These are phyloP conservation scores for Formica aserva DNA, from an alignment of 2,888 invertebrate species.

Conservation along the genomic window DNA sequence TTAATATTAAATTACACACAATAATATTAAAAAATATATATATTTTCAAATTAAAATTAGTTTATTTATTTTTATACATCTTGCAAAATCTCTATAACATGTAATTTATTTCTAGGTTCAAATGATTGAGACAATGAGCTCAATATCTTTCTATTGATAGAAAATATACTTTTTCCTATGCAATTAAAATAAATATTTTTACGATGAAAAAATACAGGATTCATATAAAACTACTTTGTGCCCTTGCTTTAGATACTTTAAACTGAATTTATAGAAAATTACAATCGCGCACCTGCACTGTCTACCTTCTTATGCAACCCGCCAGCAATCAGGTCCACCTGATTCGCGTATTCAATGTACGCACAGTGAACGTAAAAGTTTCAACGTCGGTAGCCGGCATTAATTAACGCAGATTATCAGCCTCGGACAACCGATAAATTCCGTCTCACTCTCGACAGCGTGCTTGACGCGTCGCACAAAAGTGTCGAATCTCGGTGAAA, in stretches of 20 bases:
- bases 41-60: background rate
- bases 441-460: conserved; percentile 29
- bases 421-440: conserved; percentile 50
- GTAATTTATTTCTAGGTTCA: background rate
- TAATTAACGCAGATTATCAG: conserved; percentile 45
- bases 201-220: background rate
- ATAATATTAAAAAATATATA: background rate
- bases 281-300: conserved; percentile 53
- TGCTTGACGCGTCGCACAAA: conserved; percentile 45
- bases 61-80: background rate
- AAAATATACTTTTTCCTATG: background rate
- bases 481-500: conserved; percentile 46
- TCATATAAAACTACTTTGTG: background rate
- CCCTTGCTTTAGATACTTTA: conserved; percentile 3
- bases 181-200: conserved; percentile 4
- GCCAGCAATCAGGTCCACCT: conserved; percentile 51
- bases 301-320: conserved; percentile 31
- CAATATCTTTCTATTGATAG: background rate
- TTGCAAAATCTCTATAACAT: background rate
- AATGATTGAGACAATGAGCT: background rate
- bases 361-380: background rate
- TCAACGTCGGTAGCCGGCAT: conserved; percentile 21
- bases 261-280: conserved; percentile 50
- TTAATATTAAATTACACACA: too few species aligned
- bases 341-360: conserved; percentile 52